These are phyloP conservation scores for Spea multiplicata DNA, from an alignment of 2,113 vertebrate species.

Conservation along the genomic window DNA sequence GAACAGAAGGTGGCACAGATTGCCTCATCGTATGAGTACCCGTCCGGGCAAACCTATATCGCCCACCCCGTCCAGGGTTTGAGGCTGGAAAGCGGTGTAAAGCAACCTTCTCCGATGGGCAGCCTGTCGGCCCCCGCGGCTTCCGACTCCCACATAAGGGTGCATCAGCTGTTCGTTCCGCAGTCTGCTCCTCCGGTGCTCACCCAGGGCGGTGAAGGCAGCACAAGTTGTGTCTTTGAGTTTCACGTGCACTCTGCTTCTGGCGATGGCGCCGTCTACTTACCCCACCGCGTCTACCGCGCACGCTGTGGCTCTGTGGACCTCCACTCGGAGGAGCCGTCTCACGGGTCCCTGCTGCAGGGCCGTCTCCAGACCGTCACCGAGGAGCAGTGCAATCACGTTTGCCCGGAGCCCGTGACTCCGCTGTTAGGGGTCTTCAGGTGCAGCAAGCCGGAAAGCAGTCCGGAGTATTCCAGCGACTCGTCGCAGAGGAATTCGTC, in stretches of 20 bases:
- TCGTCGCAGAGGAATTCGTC: constrained; percentile 87
- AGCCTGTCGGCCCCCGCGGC: constrained; percentile 68
- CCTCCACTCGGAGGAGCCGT: constrained; percentile 76
- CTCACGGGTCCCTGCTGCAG: constrained; percentile 61
- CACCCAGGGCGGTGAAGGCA: constrained; percentile 69
- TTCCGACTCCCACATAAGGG: constrained; percentile 67
- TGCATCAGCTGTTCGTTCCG: constrained; percentile 78
- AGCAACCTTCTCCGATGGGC: constrained; percentile 64
- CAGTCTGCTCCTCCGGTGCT: constrained; percentile 87
- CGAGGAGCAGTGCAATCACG: constrained; percentile 79
- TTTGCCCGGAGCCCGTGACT: constrained; percentile 74
- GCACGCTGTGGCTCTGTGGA: constrained; percentile 82
- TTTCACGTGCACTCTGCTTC: constrained; percentile 76
- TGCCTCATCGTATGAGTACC: constrained; percentile 79
- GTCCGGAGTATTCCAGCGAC: constrained; percentile 90
- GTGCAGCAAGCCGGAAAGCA: constrained; percentile 76
- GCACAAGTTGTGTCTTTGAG: constrained; percentile 81
- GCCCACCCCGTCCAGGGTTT: constrained; percentile 75
- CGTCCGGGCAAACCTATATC: constrained; percentile 71
- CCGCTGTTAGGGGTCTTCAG: constrained; percentile 76
- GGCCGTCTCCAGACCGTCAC: constrained; percentile 89
- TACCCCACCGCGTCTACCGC: constrained; percentile 74
- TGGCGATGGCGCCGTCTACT: constrained; percentile 68
- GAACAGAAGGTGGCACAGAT: constrained; percentile 69
- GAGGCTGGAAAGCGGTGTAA: constrained; percentile 69